Evolutionary conservation across 2,888 invertebrate genomes (phyloP), one percentile per base, ranked within the genome.

Genomic region (Cantharis nigra): DNA sequence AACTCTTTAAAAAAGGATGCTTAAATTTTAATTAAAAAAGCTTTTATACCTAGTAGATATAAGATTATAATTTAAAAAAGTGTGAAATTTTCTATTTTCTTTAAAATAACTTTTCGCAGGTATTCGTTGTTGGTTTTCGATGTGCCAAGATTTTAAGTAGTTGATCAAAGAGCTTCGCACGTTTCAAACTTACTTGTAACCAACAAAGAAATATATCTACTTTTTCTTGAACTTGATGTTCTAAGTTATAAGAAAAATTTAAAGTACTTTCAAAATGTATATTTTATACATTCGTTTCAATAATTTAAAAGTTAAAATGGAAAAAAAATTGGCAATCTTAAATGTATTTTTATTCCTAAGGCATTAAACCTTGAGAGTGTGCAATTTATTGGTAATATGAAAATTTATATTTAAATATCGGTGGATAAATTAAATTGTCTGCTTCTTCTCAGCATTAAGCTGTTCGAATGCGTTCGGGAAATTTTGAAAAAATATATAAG

Each of bases 101-200:
- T 49, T 30, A 30, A 64, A 71, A 63, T 71, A 72, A 72, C 72
- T 49, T 73, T 72, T 16, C 28, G 30, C 30, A 65, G 65, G 64
- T 72, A 49, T 65, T 67, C 49, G 26, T 20, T 33, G 65, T 28
- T 67, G 30, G 33, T 28, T 20, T 33, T 67, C 65, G 72, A 67
- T 65, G 67, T 73, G 72, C 72, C 72, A 73, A 20, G 72, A 72
- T 30, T 69, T 69, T 49, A 69, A 73, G 69, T 49, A 73, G 72
- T 73, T 73, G 18, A 73, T 73, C 72, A 73, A 69, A 49, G 28
- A 28, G 30, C 72, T 67, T 67, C 23, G 65, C 72, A 72, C 72
- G 64, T 73, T 69, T 67, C 28, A 73, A 73, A 73, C 69, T 73
- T 73, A 20, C 67, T 69, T 62, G 67, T 49, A 69, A 73, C 28